Evolutionary conservation across 2,888 invertebrate genomes (phyloP), one percentile per base, ranked within the genome.

Genomic region (Sacculina carcini): DNA sequence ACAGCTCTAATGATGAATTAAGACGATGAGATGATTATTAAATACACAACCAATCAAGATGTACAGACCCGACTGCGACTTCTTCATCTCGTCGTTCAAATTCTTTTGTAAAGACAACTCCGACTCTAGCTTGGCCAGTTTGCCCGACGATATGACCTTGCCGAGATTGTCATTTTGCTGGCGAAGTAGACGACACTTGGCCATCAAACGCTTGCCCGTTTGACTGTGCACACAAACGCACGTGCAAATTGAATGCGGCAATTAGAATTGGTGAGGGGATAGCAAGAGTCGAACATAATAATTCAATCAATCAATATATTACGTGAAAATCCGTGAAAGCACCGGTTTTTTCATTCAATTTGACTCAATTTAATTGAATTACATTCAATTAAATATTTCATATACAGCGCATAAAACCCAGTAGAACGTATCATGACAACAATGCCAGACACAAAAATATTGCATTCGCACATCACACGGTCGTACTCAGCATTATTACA

Each of bases 161-260:
- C 94, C 94, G 21, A 96, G 72, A 62, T 96, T 94, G 66, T 94
- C 94, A 67, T 96, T 96, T 66, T 96, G 94, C 66, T 92, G 89
- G 63, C 92, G 84, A 46, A 96, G 68, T 58, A 89, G 69, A 55
- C 92, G 76, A 65, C 94, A 96, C 65, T 92, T 90, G 10, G 92
- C 90, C 94, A 96, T 94, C 58, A 96, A 70, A 58, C 92, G 77
- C 68, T 94, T 96, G 57, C 96, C 96, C 46, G 92, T 92, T 70
- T 56, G 55, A 49, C 56, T 56, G 55, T n/a, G n/a, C n/a, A n/a
- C n/a, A n/a, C n/a, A n/a, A n/a, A n/a, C n/a, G n/a, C n/a, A n/a
- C n/a, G n/a, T n/a, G n/a, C n/a, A n/a, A n/a, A n/a, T n/a, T n/a
- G n/a, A n/a, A n/a, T n/a, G n/a, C n/a, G n/a, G n/a, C n/a, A n/a